Conservation (phyloP, 2,888 invertebrate species). For the Thereva nobilitata region DNA sequence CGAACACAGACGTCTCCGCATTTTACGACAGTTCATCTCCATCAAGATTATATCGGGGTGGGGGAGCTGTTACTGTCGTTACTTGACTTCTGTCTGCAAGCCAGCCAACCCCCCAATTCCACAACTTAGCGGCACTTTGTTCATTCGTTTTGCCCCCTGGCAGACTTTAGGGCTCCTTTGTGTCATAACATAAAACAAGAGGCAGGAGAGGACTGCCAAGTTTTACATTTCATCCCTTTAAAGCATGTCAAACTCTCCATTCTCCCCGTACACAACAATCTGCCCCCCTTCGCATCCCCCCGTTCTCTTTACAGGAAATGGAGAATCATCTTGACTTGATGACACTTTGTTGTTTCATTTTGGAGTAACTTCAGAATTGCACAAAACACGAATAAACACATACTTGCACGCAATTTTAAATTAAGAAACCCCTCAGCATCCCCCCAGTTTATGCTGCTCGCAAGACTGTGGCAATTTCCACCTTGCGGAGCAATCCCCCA, state of each 20-base stretch:
- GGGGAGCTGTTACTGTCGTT: conserved; percentile 15
- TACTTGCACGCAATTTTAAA: conserved; percentile 27
- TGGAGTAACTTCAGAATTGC: conserved; percentile 20
- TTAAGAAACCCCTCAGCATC: conserved; percentile 20
- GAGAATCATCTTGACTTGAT: background rate
- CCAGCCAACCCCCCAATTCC: background rate
- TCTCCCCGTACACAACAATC: background rate
- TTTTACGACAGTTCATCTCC: conserved; percentile 22
- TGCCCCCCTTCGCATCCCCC: background rate
- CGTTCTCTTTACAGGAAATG: background rate
- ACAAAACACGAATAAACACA: conserved; percentile 30
- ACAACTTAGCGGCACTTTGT: conserved; percentile 3
- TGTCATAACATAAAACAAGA: too few relatives aligned
- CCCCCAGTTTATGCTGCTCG: background rate
- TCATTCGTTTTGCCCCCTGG: background rate
- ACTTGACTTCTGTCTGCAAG: conserved; percentile 13
- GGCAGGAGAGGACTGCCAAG: too few relatives aligned
- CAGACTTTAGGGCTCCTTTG: too few relatives aligned
- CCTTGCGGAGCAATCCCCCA: conserved; percentile 28
- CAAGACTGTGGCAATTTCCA: conserved; percentile 3
- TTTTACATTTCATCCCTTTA: too few relatives aligned
- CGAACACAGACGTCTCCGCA: too few relatives aligned
- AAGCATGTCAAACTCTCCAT: too few relatives aligned
- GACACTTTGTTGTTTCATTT: conserved; percentile 10
- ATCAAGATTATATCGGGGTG: conserved; percentile 16